Base-by-base conservation (phyloP, 2,888 invertebrate species). In the Drosophila anceps region DNA sequence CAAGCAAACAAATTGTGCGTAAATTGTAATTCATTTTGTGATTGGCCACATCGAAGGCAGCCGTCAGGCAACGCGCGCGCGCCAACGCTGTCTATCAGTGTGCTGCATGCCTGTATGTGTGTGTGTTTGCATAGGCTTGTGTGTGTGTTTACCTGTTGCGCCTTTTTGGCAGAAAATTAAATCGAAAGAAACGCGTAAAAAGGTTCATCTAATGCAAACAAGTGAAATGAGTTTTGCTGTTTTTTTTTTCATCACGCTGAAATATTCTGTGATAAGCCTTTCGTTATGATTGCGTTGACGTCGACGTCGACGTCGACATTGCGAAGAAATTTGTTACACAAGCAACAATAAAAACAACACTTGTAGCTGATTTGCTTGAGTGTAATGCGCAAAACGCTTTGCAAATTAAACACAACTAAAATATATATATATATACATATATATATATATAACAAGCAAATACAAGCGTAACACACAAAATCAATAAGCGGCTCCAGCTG, bases 191-290 rank as follows among this genome's bases (percentile, higher is more conserved):
- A 70, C 37, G 31, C 57, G 57, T 53, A 58, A 20, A 41, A 57
- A 37, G 64, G 24, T 54, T 70, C 63, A 48, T 59, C 41, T 46
- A 54, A 51, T 64, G 37, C 46, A 64, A 37, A 10, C 12, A 55
- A 57, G 44, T 27, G 18, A 44, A 59, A 57, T 24, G 24, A n/a
- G 35, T 37, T 59, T 43, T 66, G 13, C 18, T 27, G 20, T n/a
- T 64, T 27, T 43, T 64, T 27, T 43, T 24, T 12, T 57, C 33
- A 31, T n/a, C 46, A 55, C 54, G 60, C 61, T 69, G 64, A 63
- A 71, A 66, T 71, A 59, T 72, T 79, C 58, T 61, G 62, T 67
- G 86, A 78, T 88, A 88, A 85, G 82, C 81, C 69, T 77, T 75
- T 73, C 68, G 65, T 76, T 82, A 69, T 73, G 69, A 69, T 64